These are phyloP conservation scores for Oreortyx pictus DNA, from an alignment of 2,797 vertebrate genomes.

Conservation along the genomic window DNA sequence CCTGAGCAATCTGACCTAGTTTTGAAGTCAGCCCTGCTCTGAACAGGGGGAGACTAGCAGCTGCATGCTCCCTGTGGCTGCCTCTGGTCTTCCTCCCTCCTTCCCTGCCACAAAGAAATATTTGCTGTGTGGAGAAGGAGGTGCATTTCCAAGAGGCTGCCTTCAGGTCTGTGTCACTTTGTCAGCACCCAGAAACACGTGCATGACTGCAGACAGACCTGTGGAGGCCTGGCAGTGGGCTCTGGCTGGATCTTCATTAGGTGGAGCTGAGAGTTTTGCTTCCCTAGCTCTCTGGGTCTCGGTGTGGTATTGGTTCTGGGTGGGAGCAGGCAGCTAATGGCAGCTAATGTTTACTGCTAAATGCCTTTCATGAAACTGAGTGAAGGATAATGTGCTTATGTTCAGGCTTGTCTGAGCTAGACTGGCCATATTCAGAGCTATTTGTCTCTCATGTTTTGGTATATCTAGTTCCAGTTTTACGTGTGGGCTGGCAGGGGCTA, in stretches of 20 bases:
- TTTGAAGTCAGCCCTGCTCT: neutral
- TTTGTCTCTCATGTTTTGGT: neutral
- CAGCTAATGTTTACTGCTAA: accelerated
- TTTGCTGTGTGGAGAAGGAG: neutral
- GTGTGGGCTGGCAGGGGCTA: constrained; percentile 92
- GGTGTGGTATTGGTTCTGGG: accelerated
- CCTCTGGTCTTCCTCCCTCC: neutral
- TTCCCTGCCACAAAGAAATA: neutral
- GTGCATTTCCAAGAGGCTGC: neutral
- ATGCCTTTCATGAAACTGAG: accelerated
- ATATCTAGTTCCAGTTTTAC: constrained; percentile 90
- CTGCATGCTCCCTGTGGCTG: neutral
- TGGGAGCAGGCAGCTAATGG: neutral
- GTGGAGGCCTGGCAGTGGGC: neutral
- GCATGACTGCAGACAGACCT: neutral
- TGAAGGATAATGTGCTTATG: accelerated
- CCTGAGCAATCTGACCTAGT: neutral
- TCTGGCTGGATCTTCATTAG: neutral
- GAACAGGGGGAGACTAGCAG: neutral
- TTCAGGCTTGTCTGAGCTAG: accelerated
- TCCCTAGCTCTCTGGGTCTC: neutral
- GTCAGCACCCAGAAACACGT: neutral
- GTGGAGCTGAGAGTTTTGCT: neutral
- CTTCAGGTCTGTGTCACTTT: neutral
- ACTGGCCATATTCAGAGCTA: accelerated